Conservation (phyloP, 2,888 invertebrate species). For the Dicyrtomina minuta region DNA sequence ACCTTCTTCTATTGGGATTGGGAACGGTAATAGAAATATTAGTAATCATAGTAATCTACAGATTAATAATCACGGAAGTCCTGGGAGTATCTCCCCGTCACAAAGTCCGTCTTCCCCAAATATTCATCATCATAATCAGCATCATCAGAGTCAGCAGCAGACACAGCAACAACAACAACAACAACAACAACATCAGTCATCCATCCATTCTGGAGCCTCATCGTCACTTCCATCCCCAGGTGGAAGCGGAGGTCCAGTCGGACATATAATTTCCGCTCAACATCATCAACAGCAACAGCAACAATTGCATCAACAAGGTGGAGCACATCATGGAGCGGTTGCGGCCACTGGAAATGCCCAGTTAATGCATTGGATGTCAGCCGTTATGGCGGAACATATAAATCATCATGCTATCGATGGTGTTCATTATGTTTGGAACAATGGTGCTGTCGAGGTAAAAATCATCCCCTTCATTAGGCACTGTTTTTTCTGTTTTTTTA, state of each 20-base stretch:
- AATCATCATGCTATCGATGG: conserved; percentile 67
- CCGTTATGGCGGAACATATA: conserved; percentile 92
- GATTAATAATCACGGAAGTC: conserved; percentile 13
- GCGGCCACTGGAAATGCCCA: conserved; percentile 45
- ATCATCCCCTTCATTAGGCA: too few relatives aligned
- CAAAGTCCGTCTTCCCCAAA: conserved; percentile 32
- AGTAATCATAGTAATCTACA: conserved; percentile 29
- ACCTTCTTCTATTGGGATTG: too few relatives aligned
- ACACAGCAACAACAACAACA: conserved; percentile 18
- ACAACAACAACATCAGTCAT: conserved; percentile 25
- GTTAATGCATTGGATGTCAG: conserved; percentile 91
- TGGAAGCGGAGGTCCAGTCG: conserved; percentile 7
- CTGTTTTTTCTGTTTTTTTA: too few relatives aligned
- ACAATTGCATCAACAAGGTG: conserved; percentile 1
- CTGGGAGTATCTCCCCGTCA: conserved; percentile 36
- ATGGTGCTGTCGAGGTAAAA: conserved; percentile 56
- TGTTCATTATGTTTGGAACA: conserved; percentile 67
- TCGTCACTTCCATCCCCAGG: background rate
- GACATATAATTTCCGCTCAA: conserved; percentile 23
- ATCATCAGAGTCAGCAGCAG: conserved; percentile 17
- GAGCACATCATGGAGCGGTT: conserved; percentile 5
- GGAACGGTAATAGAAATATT: background rate
- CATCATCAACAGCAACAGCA: background rate
- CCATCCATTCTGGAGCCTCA: too few relatives aligned
- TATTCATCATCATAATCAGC: conserved; percentile 30